Conservation (phyloP, 2,113 vertebrate species). For the Piaya cayana region DNA sequence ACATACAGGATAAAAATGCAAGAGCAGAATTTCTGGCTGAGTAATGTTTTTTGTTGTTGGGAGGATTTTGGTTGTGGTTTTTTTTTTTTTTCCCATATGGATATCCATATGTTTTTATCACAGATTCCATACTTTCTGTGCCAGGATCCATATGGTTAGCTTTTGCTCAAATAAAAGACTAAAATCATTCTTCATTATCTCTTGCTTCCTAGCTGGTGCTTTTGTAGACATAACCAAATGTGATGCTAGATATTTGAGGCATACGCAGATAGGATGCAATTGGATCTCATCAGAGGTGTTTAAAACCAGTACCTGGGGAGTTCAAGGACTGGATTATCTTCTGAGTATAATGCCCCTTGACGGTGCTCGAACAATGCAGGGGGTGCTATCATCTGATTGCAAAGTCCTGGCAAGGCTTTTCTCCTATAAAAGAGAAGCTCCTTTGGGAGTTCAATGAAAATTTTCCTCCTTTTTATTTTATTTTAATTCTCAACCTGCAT, state of each 20-base stretch:
- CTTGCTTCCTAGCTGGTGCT: slow-evolving; percentile 69
- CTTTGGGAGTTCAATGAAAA: neutral
- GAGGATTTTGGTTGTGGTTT: neutral
- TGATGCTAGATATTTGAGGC: neutral
- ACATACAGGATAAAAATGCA: slow-evolving; percentile 75
- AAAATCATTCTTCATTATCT: slow-evolving; percentile 76
- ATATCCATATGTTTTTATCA: slow-evolving; percentile 79
- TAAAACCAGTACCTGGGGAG: slow-evolving; percentile 15
- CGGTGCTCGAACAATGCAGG: neutral
- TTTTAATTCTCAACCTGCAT: neutral
- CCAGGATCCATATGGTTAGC: slow-evolving; percentile 77
- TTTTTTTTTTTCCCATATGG: slow-evolving; percentile 58
- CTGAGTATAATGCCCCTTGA: slow-evolving; percentile 43
- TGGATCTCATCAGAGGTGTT: slow-evolving; percentile 20
- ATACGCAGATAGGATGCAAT: neutral
- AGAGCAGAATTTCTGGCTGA: slow-evolving; percentile 70
- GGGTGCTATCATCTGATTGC: slow-evolving; percentile 50
- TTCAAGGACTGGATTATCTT: slow-evolving; percentile 50
- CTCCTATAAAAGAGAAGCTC: neutral
- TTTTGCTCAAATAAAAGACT: slow-evolving; percentile 77
- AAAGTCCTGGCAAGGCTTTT: slow-evolving; percentile 4
- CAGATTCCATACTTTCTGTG: slow-evolving; percentile 78
- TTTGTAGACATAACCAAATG: slow-evolving; percentile 52
- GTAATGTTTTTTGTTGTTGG: neutral
- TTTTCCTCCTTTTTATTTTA: neutral